Evolutionary conservation across 2,888 invertebrate genomes (phyloP).

Genomic region (Noctua janthina): DNA sequence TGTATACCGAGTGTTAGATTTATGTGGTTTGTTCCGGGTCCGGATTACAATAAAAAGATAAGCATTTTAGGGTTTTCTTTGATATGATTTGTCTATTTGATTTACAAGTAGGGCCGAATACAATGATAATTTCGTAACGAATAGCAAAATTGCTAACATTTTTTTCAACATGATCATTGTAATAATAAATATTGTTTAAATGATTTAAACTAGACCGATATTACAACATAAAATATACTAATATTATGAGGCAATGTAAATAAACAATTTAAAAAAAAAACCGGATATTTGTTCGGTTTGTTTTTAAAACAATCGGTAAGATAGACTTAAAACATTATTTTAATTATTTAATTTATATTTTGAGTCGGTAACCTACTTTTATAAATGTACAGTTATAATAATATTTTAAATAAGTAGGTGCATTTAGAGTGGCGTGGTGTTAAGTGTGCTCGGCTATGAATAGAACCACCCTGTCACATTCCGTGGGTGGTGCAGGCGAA

Average conservation of each 20-base stretch:
- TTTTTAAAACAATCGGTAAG: conserved; percentile 12
- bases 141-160: background rate
- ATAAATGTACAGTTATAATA: conserved; percentile 13
- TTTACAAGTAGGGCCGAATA: background rate
- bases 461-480: conserved; percentile 59
- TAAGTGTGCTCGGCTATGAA: conserved; percentile 50
- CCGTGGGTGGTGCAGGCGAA: conserved; percentile 58
- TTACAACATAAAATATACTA: background rate
- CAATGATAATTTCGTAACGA: background rate
- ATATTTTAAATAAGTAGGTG: background rate
- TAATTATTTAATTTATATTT: background rate
- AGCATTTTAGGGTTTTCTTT: background rate
- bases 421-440: conserved; percentile 25
- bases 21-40: conserved; percentile 54
- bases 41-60: conserved; percentile 22
- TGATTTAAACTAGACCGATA: background rate
- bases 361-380: background rate
- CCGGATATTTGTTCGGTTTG: background rate
- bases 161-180: background rate
- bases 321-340: conserved; percentile 17
- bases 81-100: background rate
- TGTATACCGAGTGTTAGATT: conserved; percentile 10
- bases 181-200: background rate
- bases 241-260: background rate
- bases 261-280: background rate